Conservation (phyloP, 2,888 invertebrate genomes). For the Willowsia nigromaculata region DNA sequence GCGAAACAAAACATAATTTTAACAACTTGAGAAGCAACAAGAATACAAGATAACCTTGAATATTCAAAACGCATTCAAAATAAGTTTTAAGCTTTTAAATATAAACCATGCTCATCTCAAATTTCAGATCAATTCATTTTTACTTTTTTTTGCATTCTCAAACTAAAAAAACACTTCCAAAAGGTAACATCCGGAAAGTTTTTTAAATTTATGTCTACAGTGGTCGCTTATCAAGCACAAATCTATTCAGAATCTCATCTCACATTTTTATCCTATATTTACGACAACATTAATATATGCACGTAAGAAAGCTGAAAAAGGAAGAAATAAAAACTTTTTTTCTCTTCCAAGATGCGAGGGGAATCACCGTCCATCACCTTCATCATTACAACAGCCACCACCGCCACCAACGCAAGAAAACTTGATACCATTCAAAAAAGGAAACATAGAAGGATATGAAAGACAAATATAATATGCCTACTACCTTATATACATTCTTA, state of each 20-base stretch:
- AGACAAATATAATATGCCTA: neutral
- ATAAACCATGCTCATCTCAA: constrained; percentile 14
- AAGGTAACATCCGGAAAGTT: neutral
- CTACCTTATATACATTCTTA: too few species aligned
- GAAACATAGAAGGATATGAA: constrained; percentile 49
- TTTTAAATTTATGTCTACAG: neutral
- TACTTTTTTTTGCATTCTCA: constrained; percentile 38
- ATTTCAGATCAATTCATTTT: constrained; percentile 8
- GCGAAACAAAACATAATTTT: neutral
- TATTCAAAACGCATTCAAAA: neutral
- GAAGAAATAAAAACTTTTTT: constrained; percentile 46
- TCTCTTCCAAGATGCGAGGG: neutral
- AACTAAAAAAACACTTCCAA: neutral
- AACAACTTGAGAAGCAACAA: neutral
- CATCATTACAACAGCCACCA: neutral
- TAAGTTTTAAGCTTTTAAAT: neutral
- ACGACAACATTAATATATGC: constrained; percentile 41
- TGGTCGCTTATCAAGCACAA: neutral
- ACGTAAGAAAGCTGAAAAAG: constrained; percentile 21
- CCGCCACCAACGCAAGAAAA: neutral
- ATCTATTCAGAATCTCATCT: neutral
- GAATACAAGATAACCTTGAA: constrained; percentile 41
- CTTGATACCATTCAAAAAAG: constrained; percentile 23
- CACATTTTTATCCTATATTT: neutral
- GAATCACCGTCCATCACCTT: constrained; percentile 43